These are phyloP conservation scores for Conopomorpha cramerella DNA, from an alignment of 1,140 invertebrate species.

Conservation along the genomic window DNA sequence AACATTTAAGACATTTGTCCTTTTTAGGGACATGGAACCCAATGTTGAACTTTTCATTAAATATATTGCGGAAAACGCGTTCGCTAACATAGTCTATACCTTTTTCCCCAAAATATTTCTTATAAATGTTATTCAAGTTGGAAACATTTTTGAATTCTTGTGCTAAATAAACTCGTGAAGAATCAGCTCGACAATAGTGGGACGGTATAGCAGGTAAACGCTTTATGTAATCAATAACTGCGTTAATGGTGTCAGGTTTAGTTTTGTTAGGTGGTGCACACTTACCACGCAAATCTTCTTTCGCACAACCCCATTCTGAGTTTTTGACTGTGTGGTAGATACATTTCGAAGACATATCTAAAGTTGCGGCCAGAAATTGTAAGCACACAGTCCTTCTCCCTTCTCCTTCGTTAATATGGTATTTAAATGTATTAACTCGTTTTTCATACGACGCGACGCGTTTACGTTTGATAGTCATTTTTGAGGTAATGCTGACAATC, in stretches of 20 bases:
- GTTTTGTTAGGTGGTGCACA: constrained; percentile 7
- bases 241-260: background rate
- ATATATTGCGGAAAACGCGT: constrained; percentile 7
- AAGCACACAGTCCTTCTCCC: constrained; percentile 7
- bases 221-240: constrained; percentile 7
- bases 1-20: constrained; percentile 17
- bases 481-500: too few species aligned
- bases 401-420: constrained; percentile 12
- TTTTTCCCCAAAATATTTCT: constrained; percentile 2
- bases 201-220: constrained; percentile 13
- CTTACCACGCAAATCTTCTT: constrained; percentile 5
- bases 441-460: too few species aligned
- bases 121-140: constrained; percentile 11
- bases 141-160: constrained; percentile 10
- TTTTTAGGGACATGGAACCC: constrained; percentile 16
- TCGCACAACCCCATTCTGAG: constrained; percentile 2
- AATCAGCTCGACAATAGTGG: constrained; percentile 15
- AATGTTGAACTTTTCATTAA: constrained; percentile 10
- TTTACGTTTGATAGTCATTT: too few species aligned
- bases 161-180: constrained; percentile 11
- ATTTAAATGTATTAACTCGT: too few species aligned
- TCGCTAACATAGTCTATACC: constrained; percentile 1
- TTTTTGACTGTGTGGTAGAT: constrained; percentile 7
- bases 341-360: constrained; percentile 5
- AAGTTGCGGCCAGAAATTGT: constrained; percentile 8